phyloP scores from a whole-genome alignment of 2,888 invertebrate species.

The Allolobophora icterica region DNA sequence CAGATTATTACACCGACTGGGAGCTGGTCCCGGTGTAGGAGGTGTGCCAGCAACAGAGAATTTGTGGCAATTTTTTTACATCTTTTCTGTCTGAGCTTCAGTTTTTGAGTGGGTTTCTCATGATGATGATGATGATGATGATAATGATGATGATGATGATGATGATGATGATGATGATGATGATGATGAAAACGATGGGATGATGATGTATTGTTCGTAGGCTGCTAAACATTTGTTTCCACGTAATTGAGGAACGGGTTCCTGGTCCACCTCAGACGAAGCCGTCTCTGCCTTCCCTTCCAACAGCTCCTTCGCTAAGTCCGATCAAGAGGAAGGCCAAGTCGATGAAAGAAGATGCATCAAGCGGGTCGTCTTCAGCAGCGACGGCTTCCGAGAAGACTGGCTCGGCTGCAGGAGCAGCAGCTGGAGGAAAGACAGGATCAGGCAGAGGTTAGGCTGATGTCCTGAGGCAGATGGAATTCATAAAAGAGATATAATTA shows the following conservation, averaged over 20 bases:
- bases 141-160: neutral
- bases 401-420: neutral
- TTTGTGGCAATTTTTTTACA: too few relatives aligned
- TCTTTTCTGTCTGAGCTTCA: too few relatives aligned
- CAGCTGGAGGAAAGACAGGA: neutral
- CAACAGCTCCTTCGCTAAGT: slow-evolving; percentile 64
- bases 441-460: neutral
- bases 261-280: slow-evolving; percentile 68
- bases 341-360: slow-evolving; percentile 47
- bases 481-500: too few relatives aligned
- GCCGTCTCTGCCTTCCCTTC: slow-evolving; percentile 67
- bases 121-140: too few relatives aligned
- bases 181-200: neutral
- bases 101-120: too few relatives aligned
- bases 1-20: too few relatives aligned
- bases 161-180: neutral
- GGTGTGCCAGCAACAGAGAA: too few relatives aligned
- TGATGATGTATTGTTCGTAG: slow-evolving; percentile 49
- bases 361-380: neutral
- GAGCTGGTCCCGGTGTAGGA: too few relatives aligned
- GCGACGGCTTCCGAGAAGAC: neutral
- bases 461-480: neutral
- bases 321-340: slow-evolving; percentile 66
- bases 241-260: slow-evolving; percentile 76
- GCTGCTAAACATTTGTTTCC: slow-evolving; percentile 77